A percentile compares a stretch with the other conserved stretches of the same genome.
These are phyloP conservation scores for Neocrepidodera transversa DNA, from an alignment of 2,888 invertebrate species.

Conservation along the genomic window DNA sequence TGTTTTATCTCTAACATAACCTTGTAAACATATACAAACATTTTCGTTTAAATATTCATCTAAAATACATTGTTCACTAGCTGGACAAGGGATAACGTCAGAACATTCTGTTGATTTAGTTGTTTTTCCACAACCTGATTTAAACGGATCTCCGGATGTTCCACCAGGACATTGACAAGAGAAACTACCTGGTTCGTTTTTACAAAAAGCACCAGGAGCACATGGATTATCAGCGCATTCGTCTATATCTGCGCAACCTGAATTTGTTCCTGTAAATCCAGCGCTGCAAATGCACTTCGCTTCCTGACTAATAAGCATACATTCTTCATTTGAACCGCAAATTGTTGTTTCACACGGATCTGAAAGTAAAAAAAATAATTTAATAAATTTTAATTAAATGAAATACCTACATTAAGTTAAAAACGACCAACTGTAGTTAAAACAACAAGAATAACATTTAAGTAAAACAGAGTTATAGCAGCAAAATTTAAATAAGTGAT, in stretches of 20 bases:
- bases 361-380: conserved; percentile 55
- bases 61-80: conserved; percentile 84
- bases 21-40: conserved; percentile 89
- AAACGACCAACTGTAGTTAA: too few species aligned
- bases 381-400: not conserved
- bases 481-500: too few species aligned
- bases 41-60: conserved; percentile 77
- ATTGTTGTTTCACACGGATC: conserved; percentile 89
- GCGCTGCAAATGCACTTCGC: conserved; percentile 85
- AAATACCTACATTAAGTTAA: too few species aligned
- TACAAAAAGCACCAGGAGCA: conserved; percentile 83
- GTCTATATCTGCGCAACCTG: conserved; percentile 85
- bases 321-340: conserved; percentile 88
- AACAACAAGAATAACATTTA: too few species aligned
- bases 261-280: conserved; percentile 77
- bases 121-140: conserved; percentile 75
- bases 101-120: conserved; percentile 75
- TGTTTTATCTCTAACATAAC: conserved; percentile 78
- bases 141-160: conserved; percentile 80
- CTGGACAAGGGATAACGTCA: conserved; percentile 77
- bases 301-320: conserved; percentile 81
- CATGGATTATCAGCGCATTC: conserved; percentile 87
- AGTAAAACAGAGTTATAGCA: too few species aligned
- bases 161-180: conserved; percentile 89
- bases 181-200: conserved; percentile 85